Evolutionary conservation across 2,113 vertebrate species (phyloP).

Genomic region (Sphaerodactylus townsendi): DNA sequence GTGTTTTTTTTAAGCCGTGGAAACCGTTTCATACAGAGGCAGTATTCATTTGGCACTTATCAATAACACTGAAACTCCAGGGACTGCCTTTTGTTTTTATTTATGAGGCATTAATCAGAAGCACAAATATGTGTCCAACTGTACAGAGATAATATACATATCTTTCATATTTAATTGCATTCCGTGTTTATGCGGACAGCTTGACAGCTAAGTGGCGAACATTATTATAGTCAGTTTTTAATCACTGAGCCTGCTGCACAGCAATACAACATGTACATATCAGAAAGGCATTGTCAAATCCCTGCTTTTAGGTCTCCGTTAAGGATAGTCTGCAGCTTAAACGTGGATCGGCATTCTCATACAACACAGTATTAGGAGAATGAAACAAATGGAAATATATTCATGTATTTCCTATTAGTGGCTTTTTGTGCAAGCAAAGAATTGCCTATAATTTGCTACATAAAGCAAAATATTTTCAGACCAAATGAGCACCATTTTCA

Average conservation of each 20-base stretch:
- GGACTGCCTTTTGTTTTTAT: not conserved
- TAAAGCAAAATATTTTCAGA: not conserved
- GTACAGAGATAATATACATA: fast-evolving
- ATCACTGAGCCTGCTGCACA: fast-evolving
- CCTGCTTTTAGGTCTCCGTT: not conserved
- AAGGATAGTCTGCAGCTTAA: not conserved
- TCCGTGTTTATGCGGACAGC: not conserved
- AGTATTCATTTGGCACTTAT: not conserved
- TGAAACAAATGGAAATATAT: slow-evolving; percentile 18
- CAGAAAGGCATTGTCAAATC: not conserved
- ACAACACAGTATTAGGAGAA: slow-evolving; percentile 16
- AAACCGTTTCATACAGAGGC: fast-evolving
- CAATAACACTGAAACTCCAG: not conserved
- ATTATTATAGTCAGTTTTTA: not conserved
- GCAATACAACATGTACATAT: fast-evolving
- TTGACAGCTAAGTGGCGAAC: fast-evolving
- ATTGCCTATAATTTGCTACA: not conserved
- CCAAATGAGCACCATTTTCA: not conserved
- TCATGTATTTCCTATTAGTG: not conserved
- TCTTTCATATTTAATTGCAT: slow-evolving; percentile 5
- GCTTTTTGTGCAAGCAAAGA: not conserved
- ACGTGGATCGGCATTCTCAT: slow-evolving; percentile 4
- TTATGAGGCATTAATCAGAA: not conserved
- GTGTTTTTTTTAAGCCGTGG: not conserved
- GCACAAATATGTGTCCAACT: fast-evolving